A percentile compares a stretch with the other conserved stretches of the same genome.
phyloP scores from a whole-genome alignment of 1,140 invertebrate genomes.

The Ruditapes philippinarum region DNA sequence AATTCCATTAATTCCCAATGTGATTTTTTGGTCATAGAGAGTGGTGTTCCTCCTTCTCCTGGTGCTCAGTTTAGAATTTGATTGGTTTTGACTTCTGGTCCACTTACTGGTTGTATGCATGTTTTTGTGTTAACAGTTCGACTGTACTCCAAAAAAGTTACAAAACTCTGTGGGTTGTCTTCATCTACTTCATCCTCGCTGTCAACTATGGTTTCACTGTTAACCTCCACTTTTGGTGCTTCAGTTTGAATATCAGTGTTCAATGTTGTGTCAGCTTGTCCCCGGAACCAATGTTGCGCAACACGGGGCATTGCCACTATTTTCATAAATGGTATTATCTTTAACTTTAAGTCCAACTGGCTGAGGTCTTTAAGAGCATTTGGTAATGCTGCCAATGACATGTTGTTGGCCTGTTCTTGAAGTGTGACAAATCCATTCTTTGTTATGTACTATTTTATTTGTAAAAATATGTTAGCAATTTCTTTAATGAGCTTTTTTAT shows the following conservation, averaged over 20 bases:
- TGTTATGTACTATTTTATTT: background rate
- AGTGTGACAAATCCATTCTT: slow-evolving; percentile 50
- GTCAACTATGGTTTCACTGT: no score
- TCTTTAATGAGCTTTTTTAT: slow-evolving; percentile 2
- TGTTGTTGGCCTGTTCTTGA: slow-evolving; percentile 32
- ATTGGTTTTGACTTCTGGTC: slow-evolving; percentile 45
- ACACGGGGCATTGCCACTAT: slow-evolving; percentile 41
- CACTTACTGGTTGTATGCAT: slow-evolving; percentile 51
- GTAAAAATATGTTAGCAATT: background rate
- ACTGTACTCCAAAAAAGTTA: slow-evolving; percentile 25
- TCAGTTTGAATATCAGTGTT: no score
- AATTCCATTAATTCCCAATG: slow-evolving; percentile 50
- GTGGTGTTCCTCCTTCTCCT: slow-evolving; percentile 20
- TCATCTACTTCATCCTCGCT: slow-evolving; percentile 40
- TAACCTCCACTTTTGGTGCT: no score
- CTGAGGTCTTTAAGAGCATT: background rate
- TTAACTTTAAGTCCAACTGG: slow-evolving; percentile 8
- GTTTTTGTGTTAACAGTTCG: slow-evolving; percentile 23
- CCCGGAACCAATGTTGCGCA: slow-evolving; percentile 31
- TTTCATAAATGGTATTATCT: slow-evolving; percentile 51
- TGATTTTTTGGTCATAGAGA: slow-evolving; percentile 3
- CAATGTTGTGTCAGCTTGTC: slow-evolving; percentile 52
- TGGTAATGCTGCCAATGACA: slow-evolving; percentile 22
- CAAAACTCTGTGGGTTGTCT: slow-evolving; percentile 17
- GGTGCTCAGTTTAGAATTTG: slow-evolving; percentile 33